Conservation (phyloP, 2,113 vertebrate genomes). For the Asarcornis scutulata region DNA sequence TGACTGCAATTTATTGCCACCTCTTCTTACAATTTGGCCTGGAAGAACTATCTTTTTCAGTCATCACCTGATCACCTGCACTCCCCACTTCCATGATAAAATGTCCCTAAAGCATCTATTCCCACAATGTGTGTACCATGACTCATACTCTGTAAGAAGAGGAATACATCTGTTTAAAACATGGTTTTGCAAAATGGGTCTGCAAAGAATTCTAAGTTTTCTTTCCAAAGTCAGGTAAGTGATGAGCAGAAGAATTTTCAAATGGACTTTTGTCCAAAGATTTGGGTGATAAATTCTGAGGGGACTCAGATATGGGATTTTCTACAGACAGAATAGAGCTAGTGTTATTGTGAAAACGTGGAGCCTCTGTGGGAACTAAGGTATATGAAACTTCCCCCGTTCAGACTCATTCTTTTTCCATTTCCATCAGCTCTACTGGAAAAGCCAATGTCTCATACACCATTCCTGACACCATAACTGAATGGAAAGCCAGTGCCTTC, state of each 20-base stretch:
- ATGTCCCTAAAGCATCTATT: background rate
- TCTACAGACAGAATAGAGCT: background rate
- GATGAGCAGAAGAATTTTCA: background rate
- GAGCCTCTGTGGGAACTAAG: background rate
- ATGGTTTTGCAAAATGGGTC: background rate
- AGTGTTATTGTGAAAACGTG: background rate
- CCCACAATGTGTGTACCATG: background rate
- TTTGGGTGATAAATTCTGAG: background rate
- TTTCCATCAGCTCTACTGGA: conserved; percentile 45
- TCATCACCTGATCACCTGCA: background rate
- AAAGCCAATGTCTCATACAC: conserved; percentile 43
- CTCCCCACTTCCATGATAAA: background rate
- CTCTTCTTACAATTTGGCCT: background rate
- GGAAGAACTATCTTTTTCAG: background rate
- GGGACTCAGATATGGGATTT: background rate
- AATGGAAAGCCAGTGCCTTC: conserved; percentile 85
- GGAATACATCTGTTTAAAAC: background rate
- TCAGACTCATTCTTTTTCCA: background rate
- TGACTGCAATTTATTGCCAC: background rate
- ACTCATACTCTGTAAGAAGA: background rate
- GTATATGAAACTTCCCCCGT: background rate
- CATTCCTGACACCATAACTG: conserved; percentile 86
- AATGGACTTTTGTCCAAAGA: background rate
- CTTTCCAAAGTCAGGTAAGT: background rate
- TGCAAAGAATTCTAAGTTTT: background rate